Evolutionary conservation across 2,113 vertebrate species (phyloP).

Genomic region (Oreocharis arfaki): DNA sequence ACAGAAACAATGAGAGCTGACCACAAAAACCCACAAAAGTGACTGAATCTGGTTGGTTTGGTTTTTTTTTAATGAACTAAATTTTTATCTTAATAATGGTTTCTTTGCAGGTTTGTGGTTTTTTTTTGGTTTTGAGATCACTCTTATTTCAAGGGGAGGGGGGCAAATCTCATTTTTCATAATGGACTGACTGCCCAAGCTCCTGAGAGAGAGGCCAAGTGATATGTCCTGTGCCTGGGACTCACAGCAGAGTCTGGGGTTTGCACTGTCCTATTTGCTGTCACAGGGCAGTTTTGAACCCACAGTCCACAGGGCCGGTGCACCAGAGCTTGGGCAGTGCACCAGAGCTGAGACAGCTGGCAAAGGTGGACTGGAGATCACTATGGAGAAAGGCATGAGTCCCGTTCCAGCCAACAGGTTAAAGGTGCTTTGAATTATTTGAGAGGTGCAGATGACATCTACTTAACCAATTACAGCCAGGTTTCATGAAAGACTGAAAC

Average conservation of each 20-base stretch:
- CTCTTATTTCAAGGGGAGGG: neutral
- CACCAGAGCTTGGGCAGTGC: neutral
- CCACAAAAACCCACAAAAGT: neutral
- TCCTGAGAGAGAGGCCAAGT: neutral
- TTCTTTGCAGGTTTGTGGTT: neutral
- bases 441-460: neutral
- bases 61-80: neutral
- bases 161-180: neutral
- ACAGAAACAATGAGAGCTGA: neutral
- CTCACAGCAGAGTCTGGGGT: neutral
- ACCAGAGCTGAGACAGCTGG: neutral
- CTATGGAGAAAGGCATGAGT: neutral
- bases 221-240: neutral
- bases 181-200: neutral
- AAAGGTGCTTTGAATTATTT: neutral
- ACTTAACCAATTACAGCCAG: neutral
- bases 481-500: neutral
- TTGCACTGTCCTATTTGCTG: neutral
- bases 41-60: neutral
- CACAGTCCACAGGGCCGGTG: rapidly evolving
- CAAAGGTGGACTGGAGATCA: neutral
- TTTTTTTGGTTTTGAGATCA: neutral
- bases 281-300: neutral
- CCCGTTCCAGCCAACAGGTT: neutral
- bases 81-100: neutral